Conservation (phyloP, 2,113 vertebrate genomes). For the Oceanites oceanicus region DNA sequence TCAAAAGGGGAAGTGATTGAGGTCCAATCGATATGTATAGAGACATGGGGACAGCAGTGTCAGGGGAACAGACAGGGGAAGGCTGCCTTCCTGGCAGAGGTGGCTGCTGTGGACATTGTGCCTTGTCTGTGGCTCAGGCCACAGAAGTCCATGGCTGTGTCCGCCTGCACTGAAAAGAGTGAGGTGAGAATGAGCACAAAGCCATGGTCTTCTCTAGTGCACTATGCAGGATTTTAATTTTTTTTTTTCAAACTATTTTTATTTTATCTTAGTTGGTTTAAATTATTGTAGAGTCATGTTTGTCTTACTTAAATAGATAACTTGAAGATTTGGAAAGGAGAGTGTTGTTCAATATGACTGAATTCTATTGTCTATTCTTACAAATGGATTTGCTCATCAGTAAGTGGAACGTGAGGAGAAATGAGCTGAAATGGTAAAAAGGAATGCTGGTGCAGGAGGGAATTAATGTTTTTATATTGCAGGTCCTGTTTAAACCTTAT, state of each 20-base stretch:
- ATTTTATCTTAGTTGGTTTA: background rate
- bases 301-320: background rate
- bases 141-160: background rate
- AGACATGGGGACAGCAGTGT: constrained; percentile 66
- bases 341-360: background rate
- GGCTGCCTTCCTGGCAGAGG: constrained; percentile 76
- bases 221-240: background rate
- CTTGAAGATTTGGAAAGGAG: background rate
- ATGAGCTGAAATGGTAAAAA: background rate
- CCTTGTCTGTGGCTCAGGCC: background rate
- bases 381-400: background rate
- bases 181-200: background rate
- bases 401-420: background rate
- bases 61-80: constrained; percentile 64
- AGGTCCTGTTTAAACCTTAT: background rate
- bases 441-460: background rate
- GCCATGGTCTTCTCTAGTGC: background rate
- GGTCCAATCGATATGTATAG: constrained; percentile 66
- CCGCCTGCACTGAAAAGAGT: background rate
- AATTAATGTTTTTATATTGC: background rate
- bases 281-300: background rate
- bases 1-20: constrained; percentile 59
- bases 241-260: background rate
- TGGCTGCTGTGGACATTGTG: constrained; percentile 60
- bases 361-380: background rate